Base-by-base conservation (phyloP, 2,888 invertebrate genomes). In the Phortica okadai region DNA sequence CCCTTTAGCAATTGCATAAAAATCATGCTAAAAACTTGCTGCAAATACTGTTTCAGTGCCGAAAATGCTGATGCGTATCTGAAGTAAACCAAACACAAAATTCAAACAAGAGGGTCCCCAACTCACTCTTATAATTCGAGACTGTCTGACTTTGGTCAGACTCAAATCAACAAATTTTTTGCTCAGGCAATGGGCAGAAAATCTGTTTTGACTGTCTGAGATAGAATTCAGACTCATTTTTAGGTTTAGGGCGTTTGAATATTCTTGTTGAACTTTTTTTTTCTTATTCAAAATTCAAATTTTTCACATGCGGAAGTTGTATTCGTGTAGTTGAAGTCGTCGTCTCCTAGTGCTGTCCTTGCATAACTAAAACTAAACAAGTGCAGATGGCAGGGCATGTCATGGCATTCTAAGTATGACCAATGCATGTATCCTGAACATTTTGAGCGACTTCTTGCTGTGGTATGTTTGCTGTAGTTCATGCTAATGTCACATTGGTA, bases 401-500 rank as follows among this genome's bases (percentile, higher is more conserved):
- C 85, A 85, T 82, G 70, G 70, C 62, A 73, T 77, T 78, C 80
- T 78, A 79, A 82, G 83, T 78, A 79, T 80, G 79, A 82, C 75
- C 81, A 76, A 73, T 64, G 75, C 78, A 75, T 73, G 79, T 75
- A 78, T 74, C 64, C 66, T 50, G 74, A 25, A 70, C 82, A 76
- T 50, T 54, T 64, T 74, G 50, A 50, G 16, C 45, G 21, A 62
- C 67, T 67, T 78, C 74, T 66, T 54, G 74, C 76, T 79, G 75
- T 84, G 84, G 88, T 85, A 84, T 86, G 87, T 85, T 84, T 78
- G 82, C 78, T 76, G 86, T 33, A 25, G 85, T 84, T 81, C 81
- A 85, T 85, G 85, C 84, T 88, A 85, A 85, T 85, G 86, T 88
- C 88, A 84, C 88, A 82, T 85, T 80, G 82, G 85, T 67, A 77